phyloP scores from a whole-genome alignment of 1,140 invertebrate species.

The Zaprionus davidi region DNA sequence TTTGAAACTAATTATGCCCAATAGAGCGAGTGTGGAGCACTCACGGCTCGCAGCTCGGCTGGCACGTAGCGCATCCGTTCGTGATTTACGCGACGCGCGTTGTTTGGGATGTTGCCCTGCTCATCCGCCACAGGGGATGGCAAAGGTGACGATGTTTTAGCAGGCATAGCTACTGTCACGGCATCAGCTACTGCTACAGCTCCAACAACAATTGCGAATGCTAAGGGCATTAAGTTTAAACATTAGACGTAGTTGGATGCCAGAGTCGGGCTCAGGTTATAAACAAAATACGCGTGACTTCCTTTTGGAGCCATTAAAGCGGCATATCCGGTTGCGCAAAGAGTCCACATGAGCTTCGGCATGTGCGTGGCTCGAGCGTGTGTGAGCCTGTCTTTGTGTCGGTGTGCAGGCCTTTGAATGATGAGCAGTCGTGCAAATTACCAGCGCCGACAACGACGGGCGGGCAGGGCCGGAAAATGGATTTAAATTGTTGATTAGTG shows the following conservation, averaged over 20 bases:
- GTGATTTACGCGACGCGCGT: constrained; percentile 64
- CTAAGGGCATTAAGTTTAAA: constrained; percentile 45
- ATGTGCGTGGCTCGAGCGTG: background rate
- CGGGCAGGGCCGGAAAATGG: constrained; percentile 62
- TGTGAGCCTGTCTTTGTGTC: constrained; percentile 13
- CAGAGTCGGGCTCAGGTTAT: constrained; percentile 64
- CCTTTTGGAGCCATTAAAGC: constrained; percentile 76
- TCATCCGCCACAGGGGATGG: constrained; percentile 42
- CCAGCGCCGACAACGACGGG: constrained; percentile 34
- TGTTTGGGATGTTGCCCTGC: constrained; percentile 22
- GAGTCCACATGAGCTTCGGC: constrained; percentile 24
- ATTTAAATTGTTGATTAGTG: constrained; percentile 83
- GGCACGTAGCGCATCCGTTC: constrained; percentile 74
- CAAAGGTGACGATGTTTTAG: constrained; percentile 35
- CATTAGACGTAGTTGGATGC: constrained; percentile 53
- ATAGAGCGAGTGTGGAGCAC: constrained; percentile 60
- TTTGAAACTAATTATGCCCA: constrained; percentile 83
- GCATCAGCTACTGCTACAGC: background rate
- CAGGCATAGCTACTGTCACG: constrained; percentile 4
- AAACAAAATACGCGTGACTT: constrained; percentile 83
- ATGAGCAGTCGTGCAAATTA: constrained; percentile 64
- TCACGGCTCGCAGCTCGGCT: constrained; percentile 21
- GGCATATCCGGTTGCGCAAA: constrained; percentile 69
- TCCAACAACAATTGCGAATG: constrained; percentile 19
- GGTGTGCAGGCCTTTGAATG: constrained; percentile 42